Percentiles rank a stretch among this genome's conserved stretches.
These are phyloP conservation scores for Stegastes partitus DNA, from an alignment of 2,113 vertebrate species.

Conservation along the genomic window DNA sequence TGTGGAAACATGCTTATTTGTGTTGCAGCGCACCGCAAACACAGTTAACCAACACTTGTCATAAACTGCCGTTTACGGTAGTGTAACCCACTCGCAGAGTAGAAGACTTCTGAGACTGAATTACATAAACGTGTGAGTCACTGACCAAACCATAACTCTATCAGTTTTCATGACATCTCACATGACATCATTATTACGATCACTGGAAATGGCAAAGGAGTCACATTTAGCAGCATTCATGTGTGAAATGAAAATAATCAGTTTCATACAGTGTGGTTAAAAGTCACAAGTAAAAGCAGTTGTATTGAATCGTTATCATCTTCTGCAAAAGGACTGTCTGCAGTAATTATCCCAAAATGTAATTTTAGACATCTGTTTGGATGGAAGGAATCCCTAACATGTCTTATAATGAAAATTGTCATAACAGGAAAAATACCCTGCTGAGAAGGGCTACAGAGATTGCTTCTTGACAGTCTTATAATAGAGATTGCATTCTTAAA, in stretches of 20 bases:
- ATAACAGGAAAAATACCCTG: neutral
- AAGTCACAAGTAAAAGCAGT: slow-evolving; percentile 26
- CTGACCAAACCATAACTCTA: slow-evolving; percentile 3
- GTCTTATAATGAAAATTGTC: neutral
- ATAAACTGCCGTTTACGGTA: neutral
- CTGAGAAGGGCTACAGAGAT: slow-evolving; percentile 12
- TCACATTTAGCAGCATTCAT: slow-evolving; percentile 2
- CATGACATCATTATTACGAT: slow-evolving; percentile 21
- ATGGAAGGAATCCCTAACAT: neutral
- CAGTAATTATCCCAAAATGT: neutral
- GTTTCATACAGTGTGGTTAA: neutral
- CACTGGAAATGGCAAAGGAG: neutral
- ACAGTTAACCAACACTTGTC: neutral
- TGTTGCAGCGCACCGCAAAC: neutral
- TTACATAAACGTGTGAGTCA: slow-evolving; percentile 60
- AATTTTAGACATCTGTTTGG: neutral
- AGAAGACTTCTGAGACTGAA: slow-evolving; percentile 16
- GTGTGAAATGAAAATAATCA: slow-evolving; percentile 38
- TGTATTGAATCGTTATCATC: neutral
- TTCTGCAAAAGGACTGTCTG: neutral
- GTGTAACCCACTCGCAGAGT: slow-evolving; percentile 7
- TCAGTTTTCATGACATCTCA: slow-evolving; percentile 4
- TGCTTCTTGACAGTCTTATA: slow-evolving; percentile 4
- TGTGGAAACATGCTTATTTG: neutral
- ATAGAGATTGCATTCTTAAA: slow-evolving; percentile 6